Base-by-base conservation (phyloP, 2,888 invertebrate species). In the Philereme transversata region DNA sequence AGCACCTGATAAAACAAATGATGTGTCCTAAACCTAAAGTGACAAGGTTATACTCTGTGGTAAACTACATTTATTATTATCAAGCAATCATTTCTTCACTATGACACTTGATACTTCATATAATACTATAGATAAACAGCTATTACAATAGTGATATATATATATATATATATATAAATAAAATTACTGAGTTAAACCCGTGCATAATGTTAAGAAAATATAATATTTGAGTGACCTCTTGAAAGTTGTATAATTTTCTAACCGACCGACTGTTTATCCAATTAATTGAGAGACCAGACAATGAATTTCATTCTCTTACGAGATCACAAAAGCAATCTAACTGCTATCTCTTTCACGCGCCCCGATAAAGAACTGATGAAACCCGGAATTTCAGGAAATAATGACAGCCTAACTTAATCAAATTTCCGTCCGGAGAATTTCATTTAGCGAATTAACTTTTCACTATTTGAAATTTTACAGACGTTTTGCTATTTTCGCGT, bases 381-480 rank as follows among this genome's bases (percentile, higher is more conserved):
- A 66, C 62, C 66, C 58, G 41, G 69, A 73, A 78, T 79, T 74
- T 71, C 67, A 64, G 72, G 81, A 82, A 86, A 82, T 87, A 84
- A 87, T 83, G 84, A 86, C 84, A 84, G 84, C 75, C 78, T 78
- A 84, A 83, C 83, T 86, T 90, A 89, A 90, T 90, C 90, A 90
- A 89, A 90, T 90, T 85, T 85, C 84, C 72, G 76, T 76, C 72
- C 71, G 76, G 71, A 72, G 77, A 83, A 84, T 87, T 90, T 88
- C 82, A 88, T 89, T 89, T 83, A 71, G 78, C 75, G 75, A 86
- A 88, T 87, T 87, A 89, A 86, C 86, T 82, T 87, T 86, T 86
- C 82, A 85, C 84, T 86, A 88, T 84, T 82, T 78, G 77, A 71
- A 81, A 82, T 84, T 87, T 86, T 80, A 22, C 79, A 72, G 75